Conservation (phyloP, 2,113 vertebrate species). For the sheep (Ovis aries) region ARS-UI_Ramb_v3.0 NC_056060.1:35124501-35125000, state of each 20-base stretch:
- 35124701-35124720: neutral
- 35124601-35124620: neutral
- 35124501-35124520: neutral
- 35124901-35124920: too few species aligned
- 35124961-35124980: too few species aligned
- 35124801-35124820: neutral
- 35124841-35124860: neutral
- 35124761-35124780: neutral
- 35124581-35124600: neutral
- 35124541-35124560: neutral
- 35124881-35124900: neutral
- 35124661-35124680: neutral
- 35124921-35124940: too few species aligned
- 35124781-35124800: neutral
- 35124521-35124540: neutral
- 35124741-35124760: neutral
- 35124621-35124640: neutral
- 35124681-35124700: neutral
- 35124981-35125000: too few species aligned
- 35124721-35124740: neutral
- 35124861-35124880: neutral
- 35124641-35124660: neutral
- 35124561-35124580: neutral
- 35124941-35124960: too few species aligned
- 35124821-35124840: neutral